Conservation (phyloP, 2,797 vertebrate species). For the Simalia tracyae region DNA sequence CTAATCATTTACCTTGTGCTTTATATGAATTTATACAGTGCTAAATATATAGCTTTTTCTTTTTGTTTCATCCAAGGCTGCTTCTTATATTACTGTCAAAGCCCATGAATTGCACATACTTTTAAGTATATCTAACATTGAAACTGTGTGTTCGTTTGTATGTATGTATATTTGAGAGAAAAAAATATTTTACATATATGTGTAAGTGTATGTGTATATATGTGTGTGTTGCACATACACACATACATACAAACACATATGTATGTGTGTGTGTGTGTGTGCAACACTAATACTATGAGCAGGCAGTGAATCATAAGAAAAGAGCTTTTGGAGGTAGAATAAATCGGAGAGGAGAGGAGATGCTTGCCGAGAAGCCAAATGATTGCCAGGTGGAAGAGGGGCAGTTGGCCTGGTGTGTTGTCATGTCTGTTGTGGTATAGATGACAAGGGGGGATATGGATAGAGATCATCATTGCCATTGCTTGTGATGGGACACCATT, state of each 20-base stretch:
- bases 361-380: neutral
- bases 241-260: no score
- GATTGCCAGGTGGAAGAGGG: neutral
- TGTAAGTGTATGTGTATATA: no score
- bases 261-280: neutral
- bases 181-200: no score
- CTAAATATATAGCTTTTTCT: neutral
- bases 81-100: neutral
- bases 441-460: neutral
- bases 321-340: neutral
- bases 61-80: neutral
- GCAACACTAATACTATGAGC: no score
- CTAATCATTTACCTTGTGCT: neutral
- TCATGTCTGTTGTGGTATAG: neutral
- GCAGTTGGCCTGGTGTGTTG: neutral
- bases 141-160: neutral
- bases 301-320: no score
- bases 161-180: neutral
- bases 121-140: neutral
- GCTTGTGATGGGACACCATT: neutral
- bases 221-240: no score
- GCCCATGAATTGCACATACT: neutral
- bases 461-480: neutral
- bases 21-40: neutral
- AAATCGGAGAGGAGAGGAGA: neutral